phyloP scores from a whole-genome alignment of 2,113 vertebrate species.

The Blennius ocellaris region DNA sequence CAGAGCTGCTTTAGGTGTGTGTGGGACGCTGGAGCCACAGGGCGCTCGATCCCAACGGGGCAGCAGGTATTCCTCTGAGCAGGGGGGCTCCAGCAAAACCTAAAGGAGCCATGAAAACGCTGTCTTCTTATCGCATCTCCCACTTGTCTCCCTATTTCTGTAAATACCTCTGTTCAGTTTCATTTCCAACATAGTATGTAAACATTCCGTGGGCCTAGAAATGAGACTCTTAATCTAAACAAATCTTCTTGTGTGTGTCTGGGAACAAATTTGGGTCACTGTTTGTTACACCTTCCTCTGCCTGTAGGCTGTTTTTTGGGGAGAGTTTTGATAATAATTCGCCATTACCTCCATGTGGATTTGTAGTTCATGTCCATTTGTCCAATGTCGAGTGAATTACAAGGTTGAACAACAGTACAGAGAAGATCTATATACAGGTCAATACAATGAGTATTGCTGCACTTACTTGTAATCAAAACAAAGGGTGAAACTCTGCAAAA shows the following conservation, averaged over 20 bases:
- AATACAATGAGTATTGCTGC: background rate
- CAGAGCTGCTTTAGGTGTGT: conserved; percentile 36
- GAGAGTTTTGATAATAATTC: background rate
- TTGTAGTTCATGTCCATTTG: background rate
- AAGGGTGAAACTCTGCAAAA: background rate
- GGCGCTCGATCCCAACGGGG: conserved; percentile 19
- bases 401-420: background rate
- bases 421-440: background rate
- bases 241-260: background rate
- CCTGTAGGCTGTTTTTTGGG: background rate
- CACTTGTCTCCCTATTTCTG: background rate
- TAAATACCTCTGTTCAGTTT: background rate
- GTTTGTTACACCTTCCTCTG: background rate
- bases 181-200: background rate
- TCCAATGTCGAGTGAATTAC: background rate
- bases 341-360: background rate
- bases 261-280: conserved; percentile 11
- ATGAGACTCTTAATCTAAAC: background rate
- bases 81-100: background rate
- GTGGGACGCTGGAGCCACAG: conserved; percentile 50
- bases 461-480: background rate
- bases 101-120: background rate
- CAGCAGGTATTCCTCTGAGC: background rate
- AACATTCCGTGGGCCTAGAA: background rate
- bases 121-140: background rate